Percentiles rank a stretch among this genome's conserved stretches.
Conservation (phyloP, 2,888 invertebrate genomes). For the Polietes domitor region DNA sequence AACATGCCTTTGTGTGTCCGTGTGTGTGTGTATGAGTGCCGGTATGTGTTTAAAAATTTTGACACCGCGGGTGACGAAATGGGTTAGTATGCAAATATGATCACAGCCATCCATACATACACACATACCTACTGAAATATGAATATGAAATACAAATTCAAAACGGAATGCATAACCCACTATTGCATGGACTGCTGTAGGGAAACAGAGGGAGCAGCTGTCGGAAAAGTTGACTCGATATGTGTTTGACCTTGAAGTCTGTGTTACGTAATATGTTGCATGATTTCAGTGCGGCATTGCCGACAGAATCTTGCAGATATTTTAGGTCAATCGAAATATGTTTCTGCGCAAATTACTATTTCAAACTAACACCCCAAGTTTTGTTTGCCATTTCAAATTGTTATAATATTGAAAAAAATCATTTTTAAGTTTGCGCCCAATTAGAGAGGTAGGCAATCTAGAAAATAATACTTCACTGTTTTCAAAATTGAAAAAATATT, state of each 20-base stretch:
- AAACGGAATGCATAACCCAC: background rate
- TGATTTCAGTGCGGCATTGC: background rate
- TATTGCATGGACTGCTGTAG: background rate
- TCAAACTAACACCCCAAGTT: too few relatives aligned
- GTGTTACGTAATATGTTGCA: slow-evolving; percentile 9
- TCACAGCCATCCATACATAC: background rate
- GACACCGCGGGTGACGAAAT: slow-evolving; percentile 59
- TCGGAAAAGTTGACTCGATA: slow-evolving; percentile 22
- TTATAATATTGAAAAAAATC: too few relatives aligned
- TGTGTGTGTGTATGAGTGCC: slow-evolving; percentile 9
- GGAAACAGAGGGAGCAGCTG: slow-evolving; percentile 19
- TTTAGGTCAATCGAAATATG: background rate
- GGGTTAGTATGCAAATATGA: slow-evolving; percentile 44
- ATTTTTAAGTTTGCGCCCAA: too few relatives aligned
- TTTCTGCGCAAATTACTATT: too few relatives aligned
- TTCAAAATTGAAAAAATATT: too few relatives aligned
- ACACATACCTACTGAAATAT: background rate
- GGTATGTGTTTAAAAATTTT: slow-evolving; percentile 27
- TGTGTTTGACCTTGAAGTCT: slow-evolving; percentile 46
- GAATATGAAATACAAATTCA: background rate
- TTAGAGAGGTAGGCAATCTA: too few relatives aligned
- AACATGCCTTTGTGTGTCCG: background rate
- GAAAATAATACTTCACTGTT: too few relatives aligned
- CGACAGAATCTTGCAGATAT: background rate
- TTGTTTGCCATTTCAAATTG: too few relatives aligned